Conservation (phyloP, 2,113 vertebrate genomes). For the Tenrec ecaudatus region DNA sequence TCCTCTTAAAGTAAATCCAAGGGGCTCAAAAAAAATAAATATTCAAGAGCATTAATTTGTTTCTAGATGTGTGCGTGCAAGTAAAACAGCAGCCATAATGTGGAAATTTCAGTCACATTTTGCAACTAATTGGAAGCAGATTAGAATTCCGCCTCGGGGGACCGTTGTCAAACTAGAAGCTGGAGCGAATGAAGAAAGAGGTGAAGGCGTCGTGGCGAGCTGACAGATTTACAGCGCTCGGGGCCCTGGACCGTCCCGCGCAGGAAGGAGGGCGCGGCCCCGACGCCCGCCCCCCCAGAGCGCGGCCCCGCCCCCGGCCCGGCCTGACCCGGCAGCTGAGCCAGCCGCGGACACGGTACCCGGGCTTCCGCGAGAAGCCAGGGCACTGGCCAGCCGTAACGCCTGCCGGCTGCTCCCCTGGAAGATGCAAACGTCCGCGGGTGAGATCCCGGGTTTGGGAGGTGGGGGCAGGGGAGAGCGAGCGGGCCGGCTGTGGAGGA, state of each 20-base stretch:
- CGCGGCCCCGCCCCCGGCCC: conserved; percentile 20
- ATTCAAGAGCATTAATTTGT: conserved; percentile 90
- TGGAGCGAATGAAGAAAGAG: conserved; percentile 91
- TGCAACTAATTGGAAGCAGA: conserved; percentile 94
- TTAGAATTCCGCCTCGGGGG: conserved; percentile 92
- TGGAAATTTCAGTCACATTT: conserved; percentile 93
- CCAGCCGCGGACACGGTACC: background rate
- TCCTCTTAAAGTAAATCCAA: conserved; percentile 81
- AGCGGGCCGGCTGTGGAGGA: conserved; percentile 70
- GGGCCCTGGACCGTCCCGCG: conserved; percentile 88
- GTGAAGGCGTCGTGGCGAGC: conserved; percentile 89
- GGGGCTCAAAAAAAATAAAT: conserved; percentile 85
- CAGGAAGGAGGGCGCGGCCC: conserved; percentile 87
- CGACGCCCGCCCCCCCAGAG: background rate
- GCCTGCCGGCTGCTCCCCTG: conserved; percentile 37
- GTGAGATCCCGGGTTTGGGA: background rate
- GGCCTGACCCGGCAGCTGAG: background rate
- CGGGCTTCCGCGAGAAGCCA: background rate
- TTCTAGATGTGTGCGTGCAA: conserved; percentile 88
- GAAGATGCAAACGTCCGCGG: background rate
- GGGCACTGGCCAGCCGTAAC: conserved; percentile 52
- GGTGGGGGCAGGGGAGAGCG: conserved; percentile 8
- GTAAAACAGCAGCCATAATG: conserved; percentile 90
- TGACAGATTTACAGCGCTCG: conserved; percentile 92
- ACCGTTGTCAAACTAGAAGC: conserved; percentile 92